A percentile compares a stretch with the other conserved stretches of the same genome.
Evolutionary conservation across 1,140 invertebrate genomes (phyloP).

Genomic region (Leptoteleia sp.): DNA sequence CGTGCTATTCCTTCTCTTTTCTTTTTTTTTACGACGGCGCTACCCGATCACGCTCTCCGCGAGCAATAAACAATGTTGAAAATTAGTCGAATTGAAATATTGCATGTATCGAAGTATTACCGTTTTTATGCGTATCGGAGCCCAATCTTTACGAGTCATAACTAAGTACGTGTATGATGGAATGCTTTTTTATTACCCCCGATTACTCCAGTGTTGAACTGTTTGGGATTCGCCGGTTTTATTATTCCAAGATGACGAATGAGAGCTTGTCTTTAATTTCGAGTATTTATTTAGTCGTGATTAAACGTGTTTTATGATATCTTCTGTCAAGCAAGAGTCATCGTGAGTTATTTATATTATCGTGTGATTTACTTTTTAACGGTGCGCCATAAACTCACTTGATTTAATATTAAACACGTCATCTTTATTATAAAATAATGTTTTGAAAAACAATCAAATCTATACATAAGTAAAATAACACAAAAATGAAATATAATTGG

Average conservation of each 20-base stretch:
- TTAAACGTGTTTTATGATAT: too few species aligned
- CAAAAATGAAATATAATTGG: too few species aligned
- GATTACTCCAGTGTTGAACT: constrained; percentile 1
- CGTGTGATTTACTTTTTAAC: too few species aligned
- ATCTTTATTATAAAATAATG: too few species aligned
- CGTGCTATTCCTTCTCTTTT: background rate
- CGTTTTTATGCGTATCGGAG: too few species aligned
- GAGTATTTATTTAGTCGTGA: too few species aligned
- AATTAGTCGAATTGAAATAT: constrained; percentile 36
- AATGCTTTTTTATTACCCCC: constrained; percentile 27
- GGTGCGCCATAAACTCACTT: too few species aligned
- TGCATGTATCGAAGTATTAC: constrained; percentile 36
- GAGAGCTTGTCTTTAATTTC: background rate
- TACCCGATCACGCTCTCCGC: background rate
- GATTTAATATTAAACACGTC: too few species aligned
- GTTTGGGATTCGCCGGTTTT: background rate
- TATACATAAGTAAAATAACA: too few species aligned
- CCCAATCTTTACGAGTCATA: constrained; percentile 21
- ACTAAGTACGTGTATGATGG: constrained; percentile 17
- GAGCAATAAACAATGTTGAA: constrained; percentile 14
- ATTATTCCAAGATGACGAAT: background rate
- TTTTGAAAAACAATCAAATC: too few species aligned
- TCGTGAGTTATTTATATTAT: too few species aligned
- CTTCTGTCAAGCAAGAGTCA: too few species aligned
- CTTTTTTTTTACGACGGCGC: background rate